A percentile compares a stretch with the other conserved stretches of the same genome.
Conservation (phyloP, 1,140 invertebrate genomes). For the Zaprionus kolodkinae region DNA sequence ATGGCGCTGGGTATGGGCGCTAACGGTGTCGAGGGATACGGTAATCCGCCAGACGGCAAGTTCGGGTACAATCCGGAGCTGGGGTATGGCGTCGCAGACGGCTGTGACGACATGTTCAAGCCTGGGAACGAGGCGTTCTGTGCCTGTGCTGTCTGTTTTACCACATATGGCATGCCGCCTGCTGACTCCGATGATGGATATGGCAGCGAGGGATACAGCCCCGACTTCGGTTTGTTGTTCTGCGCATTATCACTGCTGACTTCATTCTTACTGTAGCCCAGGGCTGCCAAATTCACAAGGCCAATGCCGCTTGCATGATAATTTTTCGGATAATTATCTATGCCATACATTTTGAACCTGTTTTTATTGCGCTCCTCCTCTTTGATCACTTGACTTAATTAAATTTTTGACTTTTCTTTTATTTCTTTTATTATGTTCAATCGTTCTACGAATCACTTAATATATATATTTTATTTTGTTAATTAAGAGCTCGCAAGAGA, state of each 20-base stretch:
- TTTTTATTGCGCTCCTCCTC: not conserved
- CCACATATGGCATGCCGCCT: slow-evolving; percentile 68
- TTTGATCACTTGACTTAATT: slow-evolving; percentile 11
- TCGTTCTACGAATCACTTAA: slow-evolving; percentile 38
- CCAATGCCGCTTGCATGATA: slow-evolving; percentile 82
- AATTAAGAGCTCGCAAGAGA: slow-evolving; percentile 23
- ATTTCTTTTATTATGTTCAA: slow-evolving; percentile 8
- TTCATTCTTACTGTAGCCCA: slow-evolving; percentile 80
- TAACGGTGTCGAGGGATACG: slow-evolving; percentile 39
- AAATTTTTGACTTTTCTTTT: not conserved
- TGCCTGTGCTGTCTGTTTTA: slow-evolving; percentile 63
- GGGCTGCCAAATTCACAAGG: slow-evolving; percentile 76
- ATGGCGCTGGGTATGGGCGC: slow-evolving; percentile 25
- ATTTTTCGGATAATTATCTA: slow-evolving; percentile 82
- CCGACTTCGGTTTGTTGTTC: slow-evolving; percentile 56
- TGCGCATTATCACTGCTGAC: slow-evolving; percentile 33
- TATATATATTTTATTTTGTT: slow-evolving; percentile 16
- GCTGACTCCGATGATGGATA: slow-evolving; percentile 67
- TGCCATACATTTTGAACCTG: slow-evolving; percentile 63
- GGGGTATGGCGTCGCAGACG: slow-evolving; percentile 55
- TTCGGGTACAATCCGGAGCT: slow-evolving; percentile 39
- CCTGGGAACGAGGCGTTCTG: slow-evolving; percentile 53
- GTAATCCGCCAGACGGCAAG: slow-evolving; percentile 30
- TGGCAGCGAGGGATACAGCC: slow-evolving; percentile 74
- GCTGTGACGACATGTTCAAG: slow-evolving; percentile 47